Evolutionary conservation across 2,888 invertebrate genomes (phyloP), one percentile per base, ranked within the genome.

Genomic region (Mechanitis mazaeus): DNA sequence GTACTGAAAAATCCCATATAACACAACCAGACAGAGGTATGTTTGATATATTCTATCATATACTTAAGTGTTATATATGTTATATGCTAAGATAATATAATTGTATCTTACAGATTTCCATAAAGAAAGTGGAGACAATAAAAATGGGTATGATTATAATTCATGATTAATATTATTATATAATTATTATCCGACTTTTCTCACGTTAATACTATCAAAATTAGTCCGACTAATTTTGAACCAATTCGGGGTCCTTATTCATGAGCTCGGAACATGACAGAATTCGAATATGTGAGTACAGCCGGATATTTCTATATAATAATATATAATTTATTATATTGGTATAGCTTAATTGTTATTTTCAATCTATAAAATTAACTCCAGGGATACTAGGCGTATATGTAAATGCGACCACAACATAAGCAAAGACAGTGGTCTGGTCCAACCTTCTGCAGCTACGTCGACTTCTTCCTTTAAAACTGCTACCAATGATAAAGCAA

Each of bases 391-490:
- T 31, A 6, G n/a, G 3, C 50, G 50, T 11, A 6, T 31, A 9
- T 61, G 57, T 55, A 42, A 56, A 33, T 65, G 60, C 59, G 59
- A 12, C 2, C 64, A 59, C 31, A 67, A 60, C 46, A 64, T 67
- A 55, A 62, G 65, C 59, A 69, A 65, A 20, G 68, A 63, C 54
- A 61, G 56, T 6, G 66, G 57, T 33, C 54, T 60, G 45, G 56
- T 33, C 69, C 72, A 60, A 54, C 55, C 80, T 1, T 77, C 83
- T 31, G 67, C 73, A 9, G 72, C 74, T 45, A 79, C 80, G 7
- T 84, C 85, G 2, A 69, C 76, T 9, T 71, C 79, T 3, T 83
- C 87, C 1, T 81, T 81, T 54, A 79, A 75, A 65, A 80, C 83
- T 12, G 78, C 81, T 7, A 65, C 69, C 2, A 78, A 76, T 57